phyloP scores from a whole-genome alignment of 1,140 invertebrate species.

The Leptinotarsa defecta region DNA sequence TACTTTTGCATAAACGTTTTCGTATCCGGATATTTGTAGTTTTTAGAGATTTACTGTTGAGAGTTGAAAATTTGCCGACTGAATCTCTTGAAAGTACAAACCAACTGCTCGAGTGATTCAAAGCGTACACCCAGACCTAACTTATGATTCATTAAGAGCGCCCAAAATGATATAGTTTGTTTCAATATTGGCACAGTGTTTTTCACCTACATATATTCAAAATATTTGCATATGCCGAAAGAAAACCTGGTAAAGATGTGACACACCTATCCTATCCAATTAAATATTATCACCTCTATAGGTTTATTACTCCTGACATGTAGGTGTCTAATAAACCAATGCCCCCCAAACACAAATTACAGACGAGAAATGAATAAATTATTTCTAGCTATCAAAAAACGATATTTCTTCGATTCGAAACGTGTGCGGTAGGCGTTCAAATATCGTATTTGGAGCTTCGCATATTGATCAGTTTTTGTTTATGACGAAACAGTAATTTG shows the following conservation, averaged over 20 bases:
- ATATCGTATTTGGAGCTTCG: slow-evolving; percentile 5
- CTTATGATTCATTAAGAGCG: no score
- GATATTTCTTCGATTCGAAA: not conserved
- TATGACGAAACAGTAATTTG: not conserved
- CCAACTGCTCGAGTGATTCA: no score
- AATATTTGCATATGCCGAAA: not conserved
- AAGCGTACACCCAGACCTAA: no score
- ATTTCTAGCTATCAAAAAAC: slow-evolving; percentile 6
- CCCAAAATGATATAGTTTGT: no score
- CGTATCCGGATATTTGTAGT: no score
- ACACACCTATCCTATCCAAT: not conserved
- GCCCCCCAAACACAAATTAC: slow-evolving; percentile 7
- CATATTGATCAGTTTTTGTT: slow-evolving; percentile 6
- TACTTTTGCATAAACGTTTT: no score
- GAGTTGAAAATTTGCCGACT: no score
- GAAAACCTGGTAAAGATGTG: not conserved
- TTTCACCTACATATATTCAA: no score
- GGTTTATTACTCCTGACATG: not conserved
- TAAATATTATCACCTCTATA: not conserved
- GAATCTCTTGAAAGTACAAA: no score
- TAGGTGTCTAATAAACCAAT: slow-evolving; percentile 8
- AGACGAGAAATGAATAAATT: slow-evolving; percentile 2
- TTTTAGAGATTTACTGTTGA: no score
- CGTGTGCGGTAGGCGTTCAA: not conserved
- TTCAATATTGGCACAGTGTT: no score